Evolutionary conservation across 2,888 invertebrate species (phyloP), one percentile per base, ranked within the genome.

Genomic region (Sphaerophoria rueppellii): DNA sequence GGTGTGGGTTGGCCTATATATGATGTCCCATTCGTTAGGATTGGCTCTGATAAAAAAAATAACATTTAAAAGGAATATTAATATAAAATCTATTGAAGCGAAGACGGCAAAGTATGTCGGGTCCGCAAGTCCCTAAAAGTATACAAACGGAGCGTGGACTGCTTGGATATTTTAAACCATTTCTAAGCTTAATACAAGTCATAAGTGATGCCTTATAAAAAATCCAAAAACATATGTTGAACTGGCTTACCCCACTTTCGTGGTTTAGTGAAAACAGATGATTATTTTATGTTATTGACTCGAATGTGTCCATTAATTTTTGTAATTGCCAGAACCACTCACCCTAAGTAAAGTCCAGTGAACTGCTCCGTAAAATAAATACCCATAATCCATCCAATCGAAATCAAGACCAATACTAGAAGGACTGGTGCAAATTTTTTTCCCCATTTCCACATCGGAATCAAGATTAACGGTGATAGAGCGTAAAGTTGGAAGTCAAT

Each of bases 401-500:
- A 87, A 6, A 48, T 12, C 32, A 74, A 4, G 11, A 70, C 80
- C 24, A 82, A n/a, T 0, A 87, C 32, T 0, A 88, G 43, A 2
- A 89, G 77, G 2, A 63, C 88, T 0, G 72, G 75, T 4, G 87
- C 71, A 2, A 88, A 88, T 55, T 82, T 88, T 57, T 74, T 88
- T 48, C 89, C 88, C 89, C 89, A 90, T 35, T 87, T 89, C 77
- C 91, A 90, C 14, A 93, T 88, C 0, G 92, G 90, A 43, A 92
- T 90, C 32, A 94, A 88, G 3, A 94, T 87, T 0, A 93, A 70
- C 0, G 93, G 93, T 0, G 93, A 92, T 14, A 93, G 60, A 70
- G 93, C 89, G 86, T 92, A 93, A 34, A 94, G 88, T 88, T 94
- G 93, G 90, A 93, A 93, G 71, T 94, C 94, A 5, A 93, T 92